These are phyloP conservation scores for Phaedon cochleariae DNA, from an alignment of 2,888 invertebrate genomes.

Conservation along the genomic window DNA sequence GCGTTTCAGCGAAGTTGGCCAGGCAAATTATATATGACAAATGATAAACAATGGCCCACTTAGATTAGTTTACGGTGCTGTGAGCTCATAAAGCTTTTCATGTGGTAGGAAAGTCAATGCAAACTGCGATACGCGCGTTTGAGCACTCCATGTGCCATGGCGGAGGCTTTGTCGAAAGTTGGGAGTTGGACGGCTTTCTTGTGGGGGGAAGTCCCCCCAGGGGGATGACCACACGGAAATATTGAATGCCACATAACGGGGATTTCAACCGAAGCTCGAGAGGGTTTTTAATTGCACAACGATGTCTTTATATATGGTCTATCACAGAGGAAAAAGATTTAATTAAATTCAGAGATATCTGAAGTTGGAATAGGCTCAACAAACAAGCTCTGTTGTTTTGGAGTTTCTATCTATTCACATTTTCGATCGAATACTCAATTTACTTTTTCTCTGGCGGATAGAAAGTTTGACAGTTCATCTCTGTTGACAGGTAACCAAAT, in stretches of 20 bases:
- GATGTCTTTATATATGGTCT: too few relatives aligned
- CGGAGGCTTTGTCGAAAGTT: not conserved
- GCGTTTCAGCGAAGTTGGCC: constrained; percentile 34
- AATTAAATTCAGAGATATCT: too few relatives aligned
- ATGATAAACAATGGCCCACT: constrained; percentile 55
- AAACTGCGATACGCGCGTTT: constrained; percentile 28
- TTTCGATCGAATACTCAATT: too few relatives aligned
- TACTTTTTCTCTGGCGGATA: too few relatives aligned
- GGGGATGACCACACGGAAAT: not conserved
- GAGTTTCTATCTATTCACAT: too few relatives aligned
- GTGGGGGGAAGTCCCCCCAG: not conserved
- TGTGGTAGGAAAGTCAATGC: constrained; percentile 40
- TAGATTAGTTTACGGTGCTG: constrained; percentile 53
- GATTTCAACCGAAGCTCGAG: not conserved
- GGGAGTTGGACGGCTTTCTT: not conserved
- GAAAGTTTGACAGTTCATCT: too few relatives aligned
- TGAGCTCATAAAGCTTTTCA: constrained; percentile 41
- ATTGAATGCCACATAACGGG: not conserved
- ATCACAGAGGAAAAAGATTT: too few relatives aligned
- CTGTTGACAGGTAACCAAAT: too few relatives aligned
- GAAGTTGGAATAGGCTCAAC: too few relatives aligned
- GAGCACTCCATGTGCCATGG: constrained; percentile 18
- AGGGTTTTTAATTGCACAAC: not conserved
- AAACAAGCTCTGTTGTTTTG: too few relatives aligned
- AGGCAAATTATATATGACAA: constrained; percentile 55